Base-by-base conservation (phyloP, 2,888 invertebrate genomes). In the Eupithecia subumbrata region DNA sequence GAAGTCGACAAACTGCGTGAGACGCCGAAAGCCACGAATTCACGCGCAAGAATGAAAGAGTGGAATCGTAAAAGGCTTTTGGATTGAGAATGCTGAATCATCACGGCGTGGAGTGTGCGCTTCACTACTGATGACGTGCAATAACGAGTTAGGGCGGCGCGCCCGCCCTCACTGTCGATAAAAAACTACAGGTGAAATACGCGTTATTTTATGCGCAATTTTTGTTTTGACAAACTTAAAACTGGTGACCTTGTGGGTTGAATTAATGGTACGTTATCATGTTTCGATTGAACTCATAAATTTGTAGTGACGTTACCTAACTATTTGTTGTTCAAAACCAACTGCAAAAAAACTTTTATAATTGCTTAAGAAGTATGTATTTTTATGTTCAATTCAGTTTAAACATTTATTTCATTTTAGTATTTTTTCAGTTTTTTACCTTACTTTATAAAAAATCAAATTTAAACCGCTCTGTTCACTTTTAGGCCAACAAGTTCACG, bases 61-160 rank as follows among this genome's bases (percentile, higher is more conserved):
- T 85, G 87, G 88, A 93, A 89, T 92, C 89, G 92, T 90, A 92
- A 93, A 93, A 91, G 91, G 88, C 91, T 90, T 92, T 92, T 86
- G 92, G 92, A 91, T 90, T 91, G 91, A 92, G 87, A 91, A 91
- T 89, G 94, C 94, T 92, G 94, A 94, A 92, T 94, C 93, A 93
- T 92, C 89, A 89, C 89, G 85, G 87, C 84, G 87, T 84, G 89
- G 89, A 85, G 89, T 92, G 91, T 88, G 85, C 87, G 77, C 83
- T 80, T 79, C 88, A 86, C 88, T 88, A 89, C 89, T 90, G 91
- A 90, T 91, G 93, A 91, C 90, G 92, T 90, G 92, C 90, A 88
- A 90, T 93, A 94, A 92, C 91, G 87, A 91, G 87, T 86, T 90
- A 89, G 90, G 80, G 88, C 48, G 78, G 87, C 67, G n/a, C 66